These are phyloP conservation scores for Leptinotarsa haldemani DNA, from an alignment of 2,888 invertebrate genomes.

Conservation along the genomic window DNA sequence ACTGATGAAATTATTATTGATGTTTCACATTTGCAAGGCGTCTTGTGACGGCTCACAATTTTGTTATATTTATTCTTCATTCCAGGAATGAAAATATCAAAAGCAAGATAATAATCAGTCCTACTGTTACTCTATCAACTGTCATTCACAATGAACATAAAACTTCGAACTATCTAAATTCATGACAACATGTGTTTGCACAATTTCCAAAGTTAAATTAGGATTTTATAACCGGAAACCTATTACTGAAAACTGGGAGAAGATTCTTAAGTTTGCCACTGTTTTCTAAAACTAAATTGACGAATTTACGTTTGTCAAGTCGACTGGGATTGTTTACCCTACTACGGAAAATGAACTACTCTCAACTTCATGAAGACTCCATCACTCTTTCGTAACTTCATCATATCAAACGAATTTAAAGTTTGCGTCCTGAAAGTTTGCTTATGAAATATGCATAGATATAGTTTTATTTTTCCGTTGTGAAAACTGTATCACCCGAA, in stretches of 20 bases:
- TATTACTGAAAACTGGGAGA: slow-evolving; percentile 2
- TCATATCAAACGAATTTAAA: slow-evolving; percentile 8
- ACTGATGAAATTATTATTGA: too few relatives aligned
- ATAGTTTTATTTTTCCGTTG: neutral
- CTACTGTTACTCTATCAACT: too few relatives aligned
- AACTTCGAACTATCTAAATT: neutral
- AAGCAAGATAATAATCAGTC: too few relatives aligned
- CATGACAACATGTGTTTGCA: slow-evolving; percentile 2
- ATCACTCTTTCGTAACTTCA: neutral
- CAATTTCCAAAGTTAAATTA: neutral
- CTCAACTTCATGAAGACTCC: slow-evolving; percentile 3
- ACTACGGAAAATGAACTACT: neutral
- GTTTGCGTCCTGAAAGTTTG: slow-evolving; percentile 2
- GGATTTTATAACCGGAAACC: slow-evolving; percentile 11
- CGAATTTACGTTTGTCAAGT: neutral
- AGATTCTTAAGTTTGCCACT: neutral
- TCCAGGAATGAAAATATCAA: too few relatives aligned
- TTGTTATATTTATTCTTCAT: too few relatives aligned
- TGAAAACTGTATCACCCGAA: neutral
- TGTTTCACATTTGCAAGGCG: too few relatives aligned
- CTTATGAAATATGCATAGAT: slow-evolving; percentile 8
- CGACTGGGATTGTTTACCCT: neutral
- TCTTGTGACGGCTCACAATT: too few relatives aligned
- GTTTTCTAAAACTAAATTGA: neutral
- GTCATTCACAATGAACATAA: neutral